A percentile compares a stretch with the other conserved stretches of the same genome.
Conservation (phyloP, 1,140 invertebrate species). For the Leptonema lineaticorne region DNA sequence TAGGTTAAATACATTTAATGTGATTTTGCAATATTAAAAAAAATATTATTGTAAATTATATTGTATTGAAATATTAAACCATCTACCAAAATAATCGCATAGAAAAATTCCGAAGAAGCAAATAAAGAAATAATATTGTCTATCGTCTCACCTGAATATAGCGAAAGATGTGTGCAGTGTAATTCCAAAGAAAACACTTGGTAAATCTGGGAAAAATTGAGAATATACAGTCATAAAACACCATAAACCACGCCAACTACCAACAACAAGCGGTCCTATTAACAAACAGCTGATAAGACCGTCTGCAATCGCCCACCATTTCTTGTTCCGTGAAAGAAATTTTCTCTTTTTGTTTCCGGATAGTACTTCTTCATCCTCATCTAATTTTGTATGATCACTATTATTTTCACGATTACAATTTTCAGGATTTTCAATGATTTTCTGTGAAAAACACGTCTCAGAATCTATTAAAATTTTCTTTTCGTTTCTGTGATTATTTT, state of each 20-base stretch:
- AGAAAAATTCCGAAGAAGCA: too few relatives aligned
- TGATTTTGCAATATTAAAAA: too few relatives aligned
- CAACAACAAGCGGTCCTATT: slow-evolving; percentile 63
- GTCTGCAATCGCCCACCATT: slow-evolving; percentile 30
- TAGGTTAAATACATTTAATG: too few relatives aligned
- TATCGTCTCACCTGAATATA: slow-evolving; percentile 50
- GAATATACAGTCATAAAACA: slow-evolving; percentile 60
- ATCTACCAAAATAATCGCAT: too few relatives aligned
- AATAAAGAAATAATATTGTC: too few relatives aligned
- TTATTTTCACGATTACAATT: not conserved
- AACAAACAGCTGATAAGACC: slow-evolving; percentile 45
- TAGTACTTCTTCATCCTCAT: not conserved
- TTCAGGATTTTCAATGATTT: not conserved
- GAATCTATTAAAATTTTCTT: too few relatives aligned
- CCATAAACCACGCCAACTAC: slow-evolving; percentile 68
- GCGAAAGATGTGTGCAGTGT: slow-evolving; percentile 54
- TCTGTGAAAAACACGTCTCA: too few relatives aligned
- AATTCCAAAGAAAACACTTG: slow-evolving; percentile 54
- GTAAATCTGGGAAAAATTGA: slow-evolving; percentile 52
- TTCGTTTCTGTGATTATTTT: too few relatives aligned
- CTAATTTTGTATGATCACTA: not conserved
- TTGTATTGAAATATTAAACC: too few relatives aligned
- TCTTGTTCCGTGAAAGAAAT: slow-evolving; percentile 1
- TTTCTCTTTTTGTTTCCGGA: not conserved
- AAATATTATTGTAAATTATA: too few relatives aligned